A percentile compares a stretch with the other conserved stretches of the same genome.
These are phyloP conservation scores for Pseudochirops cupreus DNA, from an alignment of 2,797 vertebrate species.

Conservation along the genomic window DNA sequence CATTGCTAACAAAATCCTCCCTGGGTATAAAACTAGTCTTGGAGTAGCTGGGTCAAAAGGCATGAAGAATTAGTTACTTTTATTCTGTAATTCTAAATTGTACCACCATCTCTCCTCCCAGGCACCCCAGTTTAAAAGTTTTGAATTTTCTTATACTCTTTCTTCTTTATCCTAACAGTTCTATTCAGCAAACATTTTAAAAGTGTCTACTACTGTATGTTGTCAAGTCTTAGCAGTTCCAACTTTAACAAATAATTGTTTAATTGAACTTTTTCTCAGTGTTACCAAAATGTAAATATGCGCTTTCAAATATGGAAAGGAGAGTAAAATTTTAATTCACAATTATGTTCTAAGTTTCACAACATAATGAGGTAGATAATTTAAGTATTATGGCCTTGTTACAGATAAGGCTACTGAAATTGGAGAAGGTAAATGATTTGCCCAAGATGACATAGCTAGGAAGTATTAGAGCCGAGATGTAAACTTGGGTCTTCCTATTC, in stretches of 20 bases:
- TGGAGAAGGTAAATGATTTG: background rate
- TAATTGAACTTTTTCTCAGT: background rate
- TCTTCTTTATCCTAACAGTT: background rate
- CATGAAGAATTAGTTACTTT: background rate
- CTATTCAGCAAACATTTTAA: background rate
- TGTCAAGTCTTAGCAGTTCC: background rate
- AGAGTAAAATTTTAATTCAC: background rate
- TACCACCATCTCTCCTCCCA: background rate
- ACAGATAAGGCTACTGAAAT: background rate
- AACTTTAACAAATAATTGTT: background rate
- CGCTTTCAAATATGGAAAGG: slow-evolving; percentile 45
- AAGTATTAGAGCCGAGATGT: slow-evolving; percentile 16
- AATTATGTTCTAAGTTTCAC: background rate
- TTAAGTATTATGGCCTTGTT: background rate
- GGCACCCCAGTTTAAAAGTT: background rate
- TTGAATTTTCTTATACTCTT: background rate
- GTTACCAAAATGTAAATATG: background rate
- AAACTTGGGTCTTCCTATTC: slow-evolving; percentile 20
- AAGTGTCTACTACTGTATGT: background rate
- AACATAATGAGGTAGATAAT: background rate
- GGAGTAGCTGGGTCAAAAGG: background rate
- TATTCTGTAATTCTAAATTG: background rate
- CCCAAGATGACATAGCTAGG: background rate
- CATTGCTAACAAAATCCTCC: background rate
- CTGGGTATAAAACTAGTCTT: background rate